phyloP scores from a whole-genome alignment of 2,888 invertebrate genomes.

The Zygogramma bicolorata region DNA sequence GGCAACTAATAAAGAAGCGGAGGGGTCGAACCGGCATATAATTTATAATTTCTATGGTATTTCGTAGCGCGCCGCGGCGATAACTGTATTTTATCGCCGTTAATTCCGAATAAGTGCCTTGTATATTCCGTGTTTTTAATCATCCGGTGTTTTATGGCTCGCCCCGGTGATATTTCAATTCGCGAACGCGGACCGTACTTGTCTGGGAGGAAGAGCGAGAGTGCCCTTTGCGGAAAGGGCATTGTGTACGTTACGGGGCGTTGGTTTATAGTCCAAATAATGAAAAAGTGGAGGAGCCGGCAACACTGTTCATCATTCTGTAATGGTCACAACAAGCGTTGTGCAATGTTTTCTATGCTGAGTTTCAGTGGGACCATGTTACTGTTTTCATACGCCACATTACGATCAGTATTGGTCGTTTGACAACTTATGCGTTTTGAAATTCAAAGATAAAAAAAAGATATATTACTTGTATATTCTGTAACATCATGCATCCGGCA shows the following conservation, averaged over 20 bases:
- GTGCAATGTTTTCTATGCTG: too few relatives aligned
- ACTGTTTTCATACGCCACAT: too few relatives aligned
- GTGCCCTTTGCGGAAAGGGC: not conserved
- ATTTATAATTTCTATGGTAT: slow-evolving; percentile 57
- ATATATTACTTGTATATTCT: too few relatives aligned
- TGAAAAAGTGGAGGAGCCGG: too few relatives aligned
- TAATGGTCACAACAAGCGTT: too few relatives aligned
- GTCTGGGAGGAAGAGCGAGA: not conserved
- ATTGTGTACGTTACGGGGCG: not conserved
- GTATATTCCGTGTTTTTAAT: slow-evolving; percentile 43
- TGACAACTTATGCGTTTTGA: too few relatives aligned
- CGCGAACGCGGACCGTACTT: slow-evolving; percentile 3
- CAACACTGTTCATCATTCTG: too few relatives aligned
- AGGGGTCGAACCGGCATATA: slow-evolving; percentile 42
- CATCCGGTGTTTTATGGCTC: slow-evolving; percentile 24
- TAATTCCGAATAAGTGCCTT: slow-evolving; percentile 50
- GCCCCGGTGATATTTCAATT: slow-evolving; percentile 30
- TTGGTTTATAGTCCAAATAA: not conserved
- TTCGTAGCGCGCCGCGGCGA: slow-evolving; percentile 53
- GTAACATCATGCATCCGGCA: too few relatives aligned
- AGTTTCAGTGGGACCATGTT: too few relatives aligned
- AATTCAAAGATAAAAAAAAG: too few relatives aligned
- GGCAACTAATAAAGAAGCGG: slow-evolving; percentile 56
- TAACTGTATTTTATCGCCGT: slow-evolving; percentile 56
- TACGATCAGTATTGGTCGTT: too few relatives aligned